phyloP scores from a whole-genome alignment of 2,888 invertebrate species.

The Philopedon plagiatum region DNA sequence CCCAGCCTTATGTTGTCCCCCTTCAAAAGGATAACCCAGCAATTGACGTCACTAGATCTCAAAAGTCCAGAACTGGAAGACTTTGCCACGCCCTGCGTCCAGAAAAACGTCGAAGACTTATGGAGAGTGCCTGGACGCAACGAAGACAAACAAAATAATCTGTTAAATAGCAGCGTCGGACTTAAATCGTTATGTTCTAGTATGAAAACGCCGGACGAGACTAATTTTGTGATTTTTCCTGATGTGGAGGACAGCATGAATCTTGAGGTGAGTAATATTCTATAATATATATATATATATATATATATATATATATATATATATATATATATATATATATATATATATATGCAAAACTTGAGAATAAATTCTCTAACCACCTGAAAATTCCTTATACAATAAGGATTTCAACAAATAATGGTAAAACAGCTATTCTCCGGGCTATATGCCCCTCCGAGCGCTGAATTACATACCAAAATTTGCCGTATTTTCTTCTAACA shows the following conservation, averaged over 20 bases:
- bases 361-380: background rate
- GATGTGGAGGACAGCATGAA: constrained; percentile 69
- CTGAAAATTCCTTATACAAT: too few relatives aligned
- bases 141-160: constrained; percentile 56
- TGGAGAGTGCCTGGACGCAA: constrained; percentile 70
- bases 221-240: constrained; percentile 74
- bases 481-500: too few relatives aligned
- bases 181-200: constrained; percentile 63
- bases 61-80: constrained; percentile 82
- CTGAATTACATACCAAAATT: too few relatives aligned
- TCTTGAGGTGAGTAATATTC: constrained; percentile 50
- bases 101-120: constrained; percentile 74
- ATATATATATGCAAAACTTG: too few relatives aligned
- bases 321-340: too few relatives aligned
- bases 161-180: constrained; percentile 66
- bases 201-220: constrained; percentile 67
- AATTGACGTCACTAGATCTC: constrained; percentile 79
- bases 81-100: constrained; percentile 78
- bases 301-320: background rate
- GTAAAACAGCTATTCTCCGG: too few relatives aligned
- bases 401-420: too few relatives aligned
- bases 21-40: constrained; percentile 84
- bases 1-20: constrained; percentile 73
- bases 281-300: background rate
- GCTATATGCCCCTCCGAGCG: too few relatives aligned